phyloP scores from a whole-genome alignment of 2,113 vertebrate genomes.

The Typhlomys cinereus region DNA sequence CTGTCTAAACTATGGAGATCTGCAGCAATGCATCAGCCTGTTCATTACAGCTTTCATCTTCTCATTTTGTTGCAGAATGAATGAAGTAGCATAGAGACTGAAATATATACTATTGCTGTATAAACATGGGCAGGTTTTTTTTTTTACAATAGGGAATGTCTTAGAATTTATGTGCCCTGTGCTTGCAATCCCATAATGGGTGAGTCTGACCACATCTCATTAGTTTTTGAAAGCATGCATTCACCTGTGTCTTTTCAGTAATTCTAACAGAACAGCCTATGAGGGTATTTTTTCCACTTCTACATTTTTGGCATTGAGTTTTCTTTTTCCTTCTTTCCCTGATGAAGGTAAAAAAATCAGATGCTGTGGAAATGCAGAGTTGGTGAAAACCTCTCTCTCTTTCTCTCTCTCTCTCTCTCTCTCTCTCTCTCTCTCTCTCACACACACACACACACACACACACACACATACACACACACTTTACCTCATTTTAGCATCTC shows the following conservation, averaged over 20 bases:
- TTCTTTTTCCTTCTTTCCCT: not conserved
- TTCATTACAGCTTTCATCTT: slow-evolving; percentile 64
- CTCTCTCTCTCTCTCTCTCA: not conserved
- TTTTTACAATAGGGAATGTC: not conserved
- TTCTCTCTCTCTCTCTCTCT: not conserved
- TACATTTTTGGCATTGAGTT: not conserved
- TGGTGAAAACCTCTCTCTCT: not conserved
- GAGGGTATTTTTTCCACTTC: not conserved
- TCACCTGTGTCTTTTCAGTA: not conserved
- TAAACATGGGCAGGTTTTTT: not conserved
- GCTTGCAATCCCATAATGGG: not conserved
- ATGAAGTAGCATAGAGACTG: slow-evolving; percentile 51
- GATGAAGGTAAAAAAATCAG: not conserved
- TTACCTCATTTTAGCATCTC: not conserved
- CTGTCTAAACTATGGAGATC: slow-evolving; percentile 58
- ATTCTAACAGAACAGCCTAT: not conserved
- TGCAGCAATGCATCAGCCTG: slow-evolving; percentile 50
- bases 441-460: not conserved
- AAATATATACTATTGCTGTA: slow-evolving; percentile 53
- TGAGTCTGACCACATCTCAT: not conserved
- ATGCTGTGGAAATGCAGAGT: not conserved
- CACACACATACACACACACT: not conserved
- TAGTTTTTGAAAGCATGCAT: not conserved
- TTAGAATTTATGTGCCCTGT: no score
- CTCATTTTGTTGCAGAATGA: slow-evolving; percentile 22